Evolutionary conservation across 2,888 invertebrate species (phyloP).

Genomic region (Phengaris alcon): DNA sequence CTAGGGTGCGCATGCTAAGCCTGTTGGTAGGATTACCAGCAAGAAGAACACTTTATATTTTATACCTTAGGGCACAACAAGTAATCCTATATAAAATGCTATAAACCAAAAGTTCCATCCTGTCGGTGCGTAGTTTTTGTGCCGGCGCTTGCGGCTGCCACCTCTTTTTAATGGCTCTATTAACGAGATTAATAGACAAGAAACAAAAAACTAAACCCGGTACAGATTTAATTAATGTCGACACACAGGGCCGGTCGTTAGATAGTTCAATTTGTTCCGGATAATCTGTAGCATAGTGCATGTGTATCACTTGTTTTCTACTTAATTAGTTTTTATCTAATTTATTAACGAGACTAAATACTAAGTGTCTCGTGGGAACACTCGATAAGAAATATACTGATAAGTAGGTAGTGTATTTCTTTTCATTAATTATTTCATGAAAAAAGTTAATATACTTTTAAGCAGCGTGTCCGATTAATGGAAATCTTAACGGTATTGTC

Average conservation of each 20-base stretch:
- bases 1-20: too few species aligned
- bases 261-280: slow-evolving; percentile 40
- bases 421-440: not conserved
- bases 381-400: not conserved
- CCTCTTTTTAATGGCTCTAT: slow-evolving; percentile 68
- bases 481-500: not conserved
- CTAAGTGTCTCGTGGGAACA: slow-evolving; percentile 2
- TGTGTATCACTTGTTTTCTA: not conserved
- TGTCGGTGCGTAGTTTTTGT: slow-evolving; percentile 33
- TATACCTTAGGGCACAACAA: too few species aligned
- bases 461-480: not conserved
- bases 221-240: slow-evolving; percentile 75
- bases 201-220: slow-evolving; percentile 61
- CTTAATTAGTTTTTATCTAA: slow-evolving; percentile 10
- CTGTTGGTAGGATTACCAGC: too few species aligned
- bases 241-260: slow-evolving; percentile 40
- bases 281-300: not conserved
- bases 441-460: not conserved
- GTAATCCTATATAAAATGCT: not conserved
- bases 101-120: not conserved
- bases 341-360: not conserved
- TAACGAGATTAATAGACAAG: slow-evolving; percentile 74
- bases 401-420: not conserved
- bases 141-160: slow-evolving; percentile 57
- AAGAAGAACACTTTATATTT: too few species aligned